A percentile compares a stretch with the other conserved stretches of the same genome.
Conservation (phyloP, 2,888 invertebrate genomes). For the Apantesis nais region DNA sequence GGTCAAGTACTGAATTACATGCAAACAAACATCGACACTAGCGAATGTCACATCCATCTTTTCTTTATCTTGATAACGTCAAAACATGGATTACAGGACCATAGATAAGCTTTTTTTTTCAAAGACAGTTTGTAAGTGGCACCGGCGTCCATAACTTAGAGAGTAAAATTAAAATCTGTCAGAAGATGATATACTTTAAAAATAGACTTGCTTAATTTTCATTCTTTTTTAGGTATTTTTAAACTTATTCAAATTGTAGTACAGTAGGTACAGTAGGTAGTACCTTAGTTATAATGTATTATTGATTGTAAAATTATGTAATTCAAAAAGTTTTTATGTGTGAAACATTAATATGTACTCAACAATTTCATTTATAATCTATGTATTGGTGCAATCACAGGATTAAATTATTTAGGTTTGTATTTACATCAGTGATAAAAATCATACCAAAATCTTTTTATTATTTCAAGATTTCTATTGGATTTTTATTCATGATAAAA, state of each 20-base stretch:
- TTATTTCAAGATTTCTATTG: no score
- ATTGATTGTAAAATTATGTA: no score
- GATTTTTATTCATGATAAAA: no score
- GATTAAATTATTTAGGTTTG: no score
- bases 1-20: constrained; percentile 38
- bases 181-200: constrained; percentile 33
- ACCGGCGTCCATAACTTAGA: constrained; percentile 24
- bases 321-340: no score
- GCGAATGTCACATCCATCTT: constrained; percentile 58
- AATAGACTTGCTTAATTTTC: constrained; percentile 14
- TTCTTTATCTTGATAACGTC: constrained; percentile 54
- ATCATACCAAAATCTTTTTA: no score
- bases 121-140: constrained; percentile 27
- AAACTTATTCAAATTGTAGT: neutral
- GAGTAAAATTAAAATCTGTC: constrained; percentile 45
- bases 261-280: no score
- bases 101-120: constrained; percentile 41
- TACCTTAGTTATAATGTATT: no score
- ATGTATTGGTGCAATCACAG: no score
- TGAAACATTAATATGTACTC: no score
- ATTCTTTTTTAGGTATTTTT: neutral
- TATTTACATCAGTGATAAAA: no score
- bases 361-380: no score
- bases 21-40: constrained; percentile 39
- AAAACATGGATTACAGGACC: constrained; percentile 47